Evolutionary conservation across 2,113 vertebrate genomes (phyloP).

Genomic region (Triplophysa tibetana): DNA sequence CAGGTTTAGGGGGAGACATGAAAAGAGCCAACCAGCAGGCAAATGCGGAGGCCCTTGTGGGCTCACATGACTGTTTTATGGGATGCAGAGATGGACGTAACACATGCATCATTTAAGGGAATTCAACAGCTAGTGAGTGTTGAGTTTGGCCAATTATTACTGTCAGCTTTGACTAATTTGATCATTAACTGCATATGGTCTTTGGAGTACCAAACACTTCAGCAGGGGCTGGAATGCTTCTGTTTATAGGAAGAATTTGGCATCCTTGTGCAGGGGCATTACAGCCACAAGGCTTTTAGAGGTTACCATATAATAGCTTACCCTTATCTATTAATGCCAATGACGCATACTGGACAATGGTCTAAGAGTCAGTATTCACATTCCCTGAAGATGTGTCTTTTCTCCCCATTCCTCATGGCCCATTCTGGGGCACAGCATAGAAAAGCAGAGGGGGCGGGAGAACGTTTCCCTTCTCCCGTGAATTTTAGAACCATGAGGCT

Average conservation of each 20-base stretch:
- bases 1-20: conserved; percentile 7
- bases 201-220: neutral
- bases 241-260: neutral
- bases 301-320: neutral
- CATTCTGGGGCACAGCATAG: conserved; percentile 31
- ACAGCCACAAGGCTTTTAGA: neutral
- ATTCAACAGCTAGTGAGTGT: neutral
- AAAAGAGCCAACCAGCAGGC: neutral
- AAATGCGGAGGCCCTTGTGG: neutral
- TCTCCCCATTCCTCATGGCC: conserved; percentile 7
- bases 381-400: conserved; percentile 5
- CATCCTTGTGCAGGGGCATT: neutral
- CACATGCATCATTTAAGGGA: neutral
- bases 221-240: neutral
- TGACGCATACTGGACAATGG: neutral
- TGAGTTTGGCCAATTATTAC: neutral
- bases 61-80: conserved; percentile 13
- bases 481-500: conserved; percentile 42
- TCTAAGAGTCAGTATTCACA: conserved; percentile 4
- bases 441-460: conserved; percentile 28
- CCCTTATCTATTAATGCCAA: neutral
- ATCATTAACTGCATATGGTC: neutral
- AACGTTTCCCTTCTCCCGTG: conserved; percentile 27
- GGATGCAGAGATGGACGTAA: neutral
- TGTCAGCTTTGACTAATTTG: neutral